A percentile compares a stretch with the other conserved stretches of the same genome.
These are phyloP conservation scores for Phaenicophaeus curvirostris DNA, from an alignment of 2,797 vertebrate species.

Conservation along the genomic window DNA sequence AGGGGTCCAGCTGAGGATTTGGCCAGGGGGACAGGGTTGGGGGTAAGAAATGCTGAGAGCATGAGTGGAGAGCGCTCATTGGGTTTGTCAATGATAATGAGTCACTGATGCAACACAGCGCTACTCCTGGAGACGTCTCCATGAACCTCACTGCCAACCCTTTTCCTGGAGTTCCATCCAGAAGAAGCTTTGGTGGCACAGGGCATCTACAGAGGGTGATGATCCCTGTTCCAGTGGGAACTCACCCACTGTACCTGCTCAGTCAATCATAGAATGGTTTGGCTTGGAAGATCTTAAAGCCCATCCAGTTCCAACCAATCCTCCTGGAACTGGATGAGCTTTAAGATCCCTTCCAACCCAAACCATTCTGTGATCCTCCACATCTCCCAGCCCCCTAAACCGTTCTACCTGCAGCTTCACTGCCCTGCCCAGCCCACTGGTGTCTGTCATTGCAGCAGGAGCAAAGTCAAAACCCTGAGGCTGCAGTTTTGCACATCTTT, in stretches of 20 bases:
- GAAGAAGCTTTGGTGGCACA: fast-evolving
- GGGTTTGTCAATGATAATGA: not conserved
- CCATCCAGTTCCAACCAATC: too few species aligned
- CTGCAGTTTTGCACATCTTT: not conserved
- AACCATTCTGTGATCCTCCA: not conserved
- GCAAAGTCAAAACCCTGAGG: not conserved
- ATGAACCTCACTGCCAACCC: not conserved
- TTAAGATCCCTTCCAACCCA: too few species aligned
- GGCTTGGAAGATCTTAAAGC: too few species aligned
- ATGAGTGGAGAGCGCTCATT: fast-evolving
- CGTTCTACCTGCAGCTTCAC: not conserved
- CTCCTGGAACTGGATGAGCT: too few species aligned
- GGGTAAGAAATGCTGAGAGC: not conserved
- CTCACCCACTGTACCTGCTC: too few species aligned
- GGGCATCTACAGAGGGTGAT: too few species aligned
- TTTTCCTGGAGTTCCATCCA: not conserved
- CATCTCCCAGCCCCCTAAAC: not conserved
- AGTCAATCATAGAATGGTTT: not conserved
- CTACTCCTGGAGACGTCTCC: not conserved
- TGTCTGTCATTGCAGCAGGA: not conserved
- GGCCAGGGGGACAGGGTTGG: not conserved
- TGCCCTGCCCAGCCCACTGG: not conserved
- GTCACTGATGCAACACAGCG: not conserved
- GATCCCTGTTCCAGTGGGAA: too few species aligned
- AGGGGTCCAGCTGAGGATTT: not conserved